Conservation (phyloP, 2,113 vertebrate genomes). For the Epinephelus cyanopodus region DNA sequence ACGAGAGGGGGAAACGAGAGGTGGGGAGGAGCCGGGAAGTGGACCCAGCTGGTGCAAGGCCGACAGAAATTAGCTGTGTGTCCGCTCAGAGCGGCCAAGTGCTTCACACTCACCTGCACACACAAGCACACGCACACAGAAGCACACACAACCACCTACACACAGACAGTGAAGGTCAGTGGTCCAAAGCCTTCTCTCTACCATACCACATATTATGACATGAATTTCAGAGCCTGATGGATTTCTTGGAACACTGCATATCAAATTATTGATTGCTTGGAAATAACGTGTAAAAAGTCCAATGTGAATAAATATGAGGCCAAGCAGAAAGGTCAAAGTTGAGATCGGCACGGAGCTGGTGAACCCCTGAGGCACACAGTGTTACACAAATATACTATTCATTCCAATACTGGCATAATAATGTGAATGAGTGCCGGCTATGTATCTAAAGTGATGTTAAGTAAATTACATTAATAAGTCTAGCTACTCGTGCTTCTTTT, state of each 20-base stretch:
- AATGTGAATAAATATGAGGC: neutral
- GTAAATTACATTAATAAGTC: neutral
- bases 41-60: slow-evolving; percentile 55
- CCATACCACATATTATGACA: slow-evolving; percentile 5
- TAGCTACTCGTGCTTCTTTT: neutral
- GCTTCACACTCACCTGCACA: slow-evolving; percentile 24
- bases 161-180: slow-evolving; percentile 49
- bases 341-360: neutral
- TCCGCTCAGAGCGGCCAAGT: slow-evolving; percentile 2
- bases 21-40: slow-evolving; percentile 20
- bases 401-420: neutral
- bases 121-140: neutral
- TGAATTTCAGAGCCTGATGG: slow-evolving; percentile 3
- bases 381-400: neutral
- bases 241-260: slow-evolving; percentile 4
- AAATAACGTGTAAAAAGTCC: slow-evolving; percentile 12
- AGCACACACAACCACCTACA: slow-evolving; percentile 11
- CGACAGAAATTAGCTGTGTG: slow-evolving; percentile 49
- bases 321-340: neutral
- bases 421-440: neutral
- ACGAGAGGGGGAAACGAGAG: slow-evolving; percentile 22
- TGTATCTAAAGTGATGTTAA: neutral
- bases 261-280: slow-evolving; percentile 16
- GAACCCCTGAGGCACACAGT: neutral
- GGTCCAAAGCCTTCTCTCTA: slow-evolving; percentile 14